Base-by-base conservation (phyloP, 64 coral and sea anemone genomes). In the Platygyra sinensis region DNA sequence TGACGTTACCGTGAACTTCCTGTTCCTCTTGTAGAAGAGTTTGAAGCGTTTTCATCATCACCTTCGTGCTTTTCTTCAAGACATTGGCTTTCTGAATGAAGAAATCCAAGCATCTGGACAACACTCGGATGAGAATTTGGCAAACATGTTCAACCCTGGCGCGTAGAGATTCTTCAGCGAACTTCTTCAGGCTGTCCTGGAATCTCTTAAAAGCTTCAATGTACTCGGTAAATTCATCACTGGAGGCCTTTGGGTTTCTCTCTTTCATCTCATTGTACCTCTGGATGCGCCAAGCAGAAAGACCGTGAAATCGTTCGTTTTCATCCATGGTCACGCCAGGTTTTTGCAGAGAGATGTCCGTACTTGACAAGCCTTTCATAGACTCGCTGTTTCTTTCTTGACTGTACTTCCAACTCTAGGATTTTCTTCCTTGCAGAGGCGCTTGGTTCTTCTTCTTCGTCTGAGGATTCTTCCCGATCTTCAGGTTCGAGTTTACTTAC, bases 61-160 rank as follows among this genome's bases (percentile, higher is more conserved):
- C 15, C 74, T 75, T 30, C 22, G 77, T 78, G 6, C 72, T 75
- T 30, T 82, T 73, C 25, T 89, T 88, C 25, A 93, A 57, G 7
- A 80, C 27, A 32, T 93, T 93, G 14, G 91, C 91, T 57, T 83
- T 93, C 60, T 88, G 73, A 67, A 93, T 93, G 49, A 93, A 93
- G 67, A 93, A 93, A 28, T 89, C 63, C 51, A 93, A 60, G 63
- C 91, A 93, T 20, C 91, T 72, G 8, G 86, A 82, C 2, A 88
- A 77, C 9, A 93, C 91, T 19, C 75, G 39, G 14, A 83, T 88
- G 4, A 93, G 57, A 8, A 52, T 67, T 29, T 74, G 52, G 31
- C 86, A 80, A 16, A 87, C 61, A 2, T 24, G 80, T 32, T 75
- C 74, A 3, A 89, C 67, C 59, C 86, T 50, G 75, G 36, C 86